Base-by-base conservation (phyloP, 2,888 invertebrate genomes). In the Aphidius colemani region DNA sequence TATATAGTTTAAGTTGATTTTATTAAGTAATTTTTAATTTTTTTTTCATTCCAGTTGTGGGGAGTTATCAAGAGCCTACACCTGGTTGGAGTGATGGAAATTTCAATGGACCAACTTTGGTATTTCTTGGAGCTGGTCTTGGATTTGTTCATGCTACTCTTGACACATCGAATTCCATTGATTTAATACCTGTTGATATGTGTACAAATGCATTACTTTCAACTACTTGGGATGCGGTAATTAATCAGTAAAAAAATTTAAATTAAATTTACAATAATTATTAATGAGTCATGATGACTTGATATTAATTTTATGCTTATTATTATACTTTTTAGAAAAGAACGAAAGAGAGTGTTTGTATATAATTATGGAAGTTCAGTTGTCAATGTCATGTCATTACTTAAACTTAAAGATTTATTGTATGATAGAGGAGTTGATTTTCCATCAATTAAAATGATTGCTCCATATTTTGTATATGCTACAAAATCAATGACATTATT, bases 281-380 rank as follows among this genome's bases (percentile, higher is more conserved):
- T 18, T 18, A 18, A 18, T n/a, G n/a, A n/a, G n/a, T n/a, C n/a
- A n/a, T n/a, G n/a, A n/a, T 13, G 13, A 18, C 13, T 18, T 18
- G 13, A 1, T 2, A 18, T 18, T 18, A 18, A 18, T 18, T 18
- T 18, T 18, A 1, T 18, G 2, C 1, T 18, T 18, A 48, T 7
- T 13, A 8, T 48, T 4, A 8, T 13, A 11, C 2, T 11, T 13
- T 48, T 48, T 39, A 7, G 30, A 30, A 30, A 48, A 13, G 48
- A 11, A 11, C 4, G 11, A 48, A 8, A 11, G 7, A 11, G 13
- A 8, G 73, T 83, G 67, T 85, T 88, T 0, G 88, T 95, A 53
- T 96, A 91, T 84, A 96, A 96, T 83, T 93, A 90, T 80, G 92
- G 94, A 2, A 91, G 94, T 1, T 92, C 93, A 0, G 85, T 86